These are phyloP conservation scores for Teleopsis dalmanni DNA, from an alignment of 1,140 invertebrate genomes.

Conservation along the genomic window DNA sequence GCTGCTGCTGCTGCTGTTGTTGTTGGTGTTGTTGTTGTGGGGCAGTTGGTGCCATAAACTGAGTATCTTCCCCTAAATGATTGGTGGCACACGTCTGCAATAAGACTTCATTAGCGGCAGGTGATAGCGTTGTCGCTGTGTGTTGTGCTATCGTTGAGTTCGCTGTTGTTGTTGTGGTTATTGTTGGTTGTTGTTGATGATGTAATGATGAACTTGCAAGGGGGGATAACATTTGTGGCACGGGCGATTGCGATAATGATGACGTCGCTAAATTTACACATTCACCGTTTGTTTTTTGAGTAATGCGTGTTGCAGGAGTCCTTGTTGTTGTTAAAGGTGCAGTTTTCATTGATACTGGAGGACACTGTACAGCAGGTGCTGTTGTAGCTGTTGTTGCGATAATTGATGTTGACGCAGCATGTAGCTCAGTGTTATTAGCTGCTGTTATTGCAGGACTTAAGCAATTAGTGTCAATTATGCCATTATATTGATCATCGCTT, in stretches of 20 bases:
- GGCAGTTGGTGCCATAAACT: conserved; percentile 3
- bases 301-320: conserved; percentile 24
- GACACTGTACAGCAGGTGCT: conserved; percentile 28
- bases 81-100: conserved; percentile 36
- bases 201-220: conserved; percentile 19
- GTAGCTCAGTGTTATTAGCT: conserved; percentile 9
- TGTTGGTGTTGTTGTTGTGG: background rate
- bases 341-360: conserved; percentile 19
- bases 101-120: conserved; percentile 31
- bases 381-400: conserved; percentile 18
- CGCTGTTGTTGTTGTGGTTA: conserved; percentile 10
- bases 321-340: conserved; percentile 9
- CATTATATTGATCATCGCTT: conserved; percentile 26
- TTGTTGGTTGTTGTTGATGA: conserved; percentile 17
- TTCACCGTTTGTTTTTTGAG: conserved; percentile 17
- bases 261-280: conserved; percentile 17
- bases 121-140: conserved; percentile 24
- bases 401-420: conserved; percentile 1
- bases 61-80: conserved; percentile 6
- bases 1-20: background rate
- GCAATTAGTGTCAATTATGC: conserved; percentile 33
- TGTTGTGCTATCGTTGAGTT: conserved; percentile 1
- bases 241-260: conserved; percentile 15
- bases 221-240: conserved; percentile 12
- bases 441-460: conserved; percentile 12